Conservation (phyloP, 1,140 invertebrate genomes). For the Philaenus spumarius region DNA sequence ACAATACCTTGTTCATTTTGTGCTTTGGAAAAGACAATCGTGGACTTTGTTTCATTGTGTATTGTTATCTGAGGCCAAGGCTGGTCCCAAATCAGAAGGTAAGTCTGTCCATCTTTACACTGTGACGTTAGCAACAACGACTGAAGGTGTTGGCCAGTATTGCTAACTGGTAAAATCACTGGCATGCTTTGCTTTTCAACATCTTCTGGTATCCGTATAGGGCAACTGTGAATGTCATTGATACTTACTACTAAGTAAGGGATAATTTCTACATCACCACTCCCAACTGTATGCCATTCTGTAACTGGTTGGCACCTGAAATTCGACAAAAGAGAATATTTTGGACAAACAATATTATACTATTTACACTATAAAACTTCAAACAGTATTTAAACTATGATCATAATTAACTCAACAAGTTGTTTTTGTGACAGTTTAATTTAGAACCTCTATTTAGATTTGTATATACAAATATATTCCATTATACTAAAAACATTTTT, state of each 20-base stretch:
- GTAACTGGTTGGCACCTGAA: slow-evolving; percentile 17
- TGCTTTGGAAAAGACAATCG: slow-evolving; percentile 19
- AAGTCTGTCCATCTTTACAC: slow-evolving; percentile 49
- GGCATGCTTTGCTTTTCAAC: slow-evolving; percentile 7
- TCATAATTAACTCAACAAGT: no score
- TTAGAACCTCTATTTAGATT: no score
- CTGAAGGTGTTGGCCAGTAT: no score
- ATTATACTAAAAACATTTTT: no score
- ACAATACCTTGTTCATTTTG: slow-evolving; percentile 15
- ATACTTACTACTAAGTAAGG: slow-evolving; percentile 20
- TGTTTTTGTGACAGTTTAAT: no score
- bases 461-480: no score
- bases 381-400: no score
- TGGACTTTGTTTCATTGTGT: slow-evolving; percentile 43
- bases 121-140: slow-evolving; percentile 31
- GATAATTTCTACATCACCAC: slow-evolving; percentile 13
- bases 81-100: slow-evolving; percentile 50
- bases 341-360: no score
- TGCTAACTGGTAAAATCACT: slow-evolving; percentile 3
- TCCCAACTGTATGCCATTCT: slow-evolving; percentile 23
- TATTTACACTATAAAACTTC: no score
- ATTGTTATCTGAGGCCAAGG: slow-evolving; percentile 48
- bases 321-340: neutral
- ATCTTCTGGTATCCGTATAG: slow-evolving; percentile 12
- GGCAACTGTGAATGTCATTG: slow-evolving; percentile 19